A percentile compares a stretch with the other conserved stretches of the same genome.
phyloP scores from a whole-genome alignment of 2,113 vertebrate genomes.

The Antechinus flavipes region DNA sequence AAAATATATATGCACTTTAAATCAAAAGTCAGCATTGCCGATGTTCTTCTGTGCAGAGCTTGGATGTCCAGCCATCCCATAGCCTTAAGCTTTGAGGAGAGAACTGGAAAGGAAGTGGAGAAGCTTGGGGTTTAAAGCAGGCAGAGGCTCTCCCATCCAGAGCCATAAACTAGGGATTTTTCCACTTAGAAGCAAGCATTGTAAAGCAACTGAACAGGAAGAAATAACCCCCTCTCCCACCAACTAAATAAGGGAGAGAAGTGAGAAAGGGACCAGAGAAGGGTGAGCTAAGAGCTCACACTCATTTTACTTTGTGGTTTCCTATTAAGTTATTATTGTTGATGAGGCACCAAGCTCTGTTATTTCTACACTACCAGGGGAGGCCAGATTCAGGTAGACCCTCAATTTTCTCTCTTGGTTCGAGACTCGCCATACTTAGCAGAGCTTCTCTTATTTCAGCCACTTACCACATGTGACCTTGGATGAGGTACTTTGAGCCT shows the following conservation, averaged over 20 bases:
- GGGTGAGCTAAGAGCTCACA: not conserved
- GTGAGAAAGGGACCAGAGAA: not conserved
- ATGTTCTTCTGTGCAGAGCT: not conserved
- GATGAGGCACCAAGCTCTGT: not conserved
- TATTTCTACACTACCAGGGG: not conserved
- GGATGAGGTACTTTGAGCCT: not conserved
- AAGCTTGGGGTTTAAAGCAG: too few species aligned
- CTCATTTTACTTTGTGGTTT: not conserved
- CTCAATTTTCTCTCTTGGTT: not conserved
- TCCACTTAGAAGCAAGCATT: not conserved
- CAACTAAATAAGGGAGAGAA: not conserved
- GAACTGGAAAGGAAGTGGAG: not conserved
- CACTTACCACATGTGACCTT: not conserved
- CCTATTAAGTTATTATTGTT: not conserved
- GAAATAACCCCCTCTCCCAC: not conserved
- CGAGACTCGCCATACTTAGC: not conserved
- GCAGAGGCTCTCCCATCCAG: not conserved
- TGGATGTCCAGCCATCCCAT: not conserved
- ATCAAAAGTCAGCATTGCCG: constrained; percentile 23
- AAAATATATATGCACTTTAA: constrained; percentile 56
- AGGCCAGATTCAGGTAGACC: not conserved
- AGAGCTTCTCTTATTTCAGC: not conserved
- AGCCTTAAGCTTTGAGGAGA: not conserved
- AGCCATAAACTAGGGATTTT: not conserved
- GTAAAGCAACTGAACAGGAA: not conserved